Conservation (phyloP, 2,888 invertebrate genomes). For the Drosophila nr. perissopoda region DNA sequence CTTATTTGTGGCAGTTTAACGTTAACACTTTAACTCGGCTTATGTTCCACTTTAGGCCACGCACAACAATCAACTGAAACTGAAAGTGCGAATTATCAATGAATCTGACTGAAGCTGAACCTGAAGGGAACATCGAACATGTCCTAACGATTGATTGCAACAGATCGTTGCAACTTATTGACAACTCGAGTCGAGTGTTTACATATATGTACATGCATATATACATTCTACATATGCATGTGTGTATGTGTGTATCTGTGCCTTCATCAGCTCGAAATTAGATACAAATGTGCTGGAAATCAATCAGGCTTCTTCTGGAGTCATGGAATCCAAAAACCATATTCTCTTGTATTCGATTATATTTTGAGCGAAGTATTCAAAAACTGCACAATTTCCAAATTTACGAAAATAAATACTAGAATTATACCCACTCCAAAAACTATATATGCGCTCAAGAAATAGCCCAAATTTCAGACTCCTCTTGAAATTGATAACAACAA, state of each 20-base stretch:
- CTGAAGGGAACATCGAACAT: neutral
- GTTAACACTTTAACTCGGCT: neutral
- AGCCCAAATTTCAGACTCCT: neutral
- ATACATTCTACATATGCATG: neutral
- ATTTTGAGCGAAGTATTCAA: neutral
- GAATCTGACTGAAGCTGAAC: too few relatives aligned
- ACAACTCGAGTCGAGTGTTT: neutral
- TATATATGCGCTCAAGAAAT: neutral
- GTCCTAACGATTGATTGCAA: constrained; percentile 1
- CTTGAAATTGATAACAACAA: neutral
- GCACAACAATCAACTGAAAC: neutral
- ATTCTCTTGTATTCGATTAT: neutral
- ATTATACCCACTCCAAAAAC: neutral
- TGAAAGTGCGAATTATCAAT: neutral
- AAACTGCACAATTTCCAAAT: neutral
- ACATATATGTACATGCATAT: neutral
- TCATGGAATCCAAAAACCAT: neutral
- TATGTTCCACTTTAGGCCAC: neutral
- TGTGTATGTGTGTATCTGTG: neutral
- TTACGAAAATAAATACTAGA: too few relatives aligned
- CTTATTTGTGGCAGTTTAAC: neutral
- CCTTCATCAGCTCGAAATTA: neutral
- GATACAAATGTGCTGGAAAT: too few relatives aligned
- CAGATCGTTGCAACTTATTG: constrained; percentile 3
- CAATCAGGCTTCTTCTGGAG: too few relatives aligned